Conservation (phyloP, 2,888 invertebrate species). For the Acanthococcus lagerstroemiae region DNA sequence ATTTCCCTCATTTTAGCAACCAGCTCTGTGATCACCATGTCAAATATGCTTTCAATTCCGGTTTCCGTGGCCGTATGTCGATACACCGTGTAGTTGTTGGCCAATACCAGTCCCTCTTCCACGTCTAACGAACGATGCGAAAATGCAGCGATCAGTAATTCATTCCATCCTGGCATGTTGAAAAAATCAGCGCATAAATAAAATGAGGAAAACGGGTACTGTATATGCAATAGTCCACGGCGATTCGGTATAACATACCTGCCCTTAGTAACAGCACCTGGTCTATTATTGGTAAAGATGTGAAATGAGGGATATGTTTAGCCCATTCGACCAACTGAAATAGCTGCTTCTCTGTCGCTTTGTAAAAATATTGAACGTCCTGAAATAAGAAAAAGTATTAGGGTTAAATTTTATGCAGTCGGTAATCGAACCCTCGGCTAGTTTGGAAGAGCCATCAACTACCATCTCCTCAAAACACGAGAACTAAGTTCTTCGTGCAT, state of each 20-base stretch:
- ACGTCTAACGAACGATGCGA: constrained; percentile 86
- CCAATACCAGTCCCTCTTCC: constrained; percentile 59
- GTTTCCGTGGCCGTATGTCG: constrained; percentile 78
- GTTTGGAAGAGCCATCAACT: too few relatives aligned
- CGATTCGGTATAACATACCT: constrained; percentile 47
- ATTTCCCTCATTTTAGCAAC: constrained; percentile 93
- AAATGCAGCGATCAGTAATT: constrained; percentile 85
- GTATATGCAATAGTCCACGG: background rate
- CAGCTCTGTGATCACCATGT: constrained; percentile 83
- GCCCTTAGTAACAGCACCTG: constrained; percentile 79
- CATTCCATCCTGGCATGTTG: constrained; percentile 69
- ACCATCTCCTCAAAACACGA: too few relatives aligned
- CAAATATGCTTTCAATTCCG: constrained; percentile 84
- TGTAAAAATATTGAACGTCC: constrained; percentile 57
- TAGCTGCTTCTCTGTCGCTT: constrained; percentile 85
- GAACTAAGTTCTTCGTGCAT: too few relatives aligned
- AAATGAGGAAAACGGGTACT: background rate
- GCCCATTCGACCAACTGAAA: constrained; percentile 95
- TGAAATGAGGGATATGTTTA: constrained; percentile 91
- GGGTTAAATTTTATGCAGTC: too few relatives aligned
- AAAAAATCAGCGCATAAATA: background rate
- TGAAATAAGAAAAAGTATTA: constrained; percentile 40
- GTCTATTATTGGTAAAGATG: constrained; percentile 80
- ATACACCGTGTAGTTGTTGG: constrained; percentile 71
- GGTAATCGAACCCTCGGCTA: too few relatives aligned